Base-by-base conservation (phyloP, 2,888 invertebrate species). In the Aleiodes leptofemur region DNA sequence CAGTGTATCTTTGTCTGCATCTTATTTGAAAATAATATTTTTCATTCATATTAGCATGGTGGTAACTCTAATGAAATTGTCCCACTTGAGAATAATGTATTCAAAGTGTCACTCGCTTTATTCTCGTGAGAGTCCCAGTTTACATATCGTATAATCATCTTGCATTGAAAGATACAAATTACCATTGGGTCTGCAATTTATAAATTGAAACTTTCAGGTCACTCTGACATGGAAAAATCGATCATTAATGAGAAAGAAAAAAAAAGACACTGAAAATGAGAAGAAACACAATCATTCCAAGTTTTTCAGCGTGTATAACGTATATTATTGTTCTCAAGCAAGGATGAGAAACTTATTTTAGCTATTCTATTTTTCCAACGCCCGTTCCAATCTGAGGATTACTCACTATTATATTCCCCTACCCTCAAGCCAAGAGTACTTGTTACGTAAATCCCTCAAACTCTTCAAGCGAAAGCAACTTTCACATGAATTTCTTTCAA, bases 361-460 rank as follows among this genome's bases (percentile, higher is more conserved):
- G 8, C 48, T 14, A 48, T 64, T 43, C 48, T 14, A 16, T 64
- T 59, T 64, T 48, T 38, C 34, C 43, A 9, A 64, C n/a, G 34
- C n/a, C 31, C 38, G 16, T 23, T 11, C 34, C 34, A n/a, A 59
- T 16, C 16, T 43, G 34, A 43, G 38, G 64, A 64, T 64, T 48
- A 64, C 43, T 64, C 64, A 64, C 64, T 16, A 38, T 43, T 23
- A 23, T 61, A 61, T 61, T 61, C 43, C 8, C 38, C 38, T 8
- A 61, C 61, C 29, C 16, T 59, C 14, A 14, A 56, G 56, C 7
- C 48, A 48, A 56, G 56, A 72, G 71, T 50, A 57, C 71, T 72
- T 66, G 75, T 75, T 75, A 75, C 71, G 50, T 70, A 48, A 55
- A 76, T 76, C 72, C 72, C 72, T 72, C 68, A 68, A 59, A 48